These are phyloP conservation scores for Zosterops borbonicus DNA, from an alignment of 2,113 vertebrate species.

Conservation along the genomic window DNA sequence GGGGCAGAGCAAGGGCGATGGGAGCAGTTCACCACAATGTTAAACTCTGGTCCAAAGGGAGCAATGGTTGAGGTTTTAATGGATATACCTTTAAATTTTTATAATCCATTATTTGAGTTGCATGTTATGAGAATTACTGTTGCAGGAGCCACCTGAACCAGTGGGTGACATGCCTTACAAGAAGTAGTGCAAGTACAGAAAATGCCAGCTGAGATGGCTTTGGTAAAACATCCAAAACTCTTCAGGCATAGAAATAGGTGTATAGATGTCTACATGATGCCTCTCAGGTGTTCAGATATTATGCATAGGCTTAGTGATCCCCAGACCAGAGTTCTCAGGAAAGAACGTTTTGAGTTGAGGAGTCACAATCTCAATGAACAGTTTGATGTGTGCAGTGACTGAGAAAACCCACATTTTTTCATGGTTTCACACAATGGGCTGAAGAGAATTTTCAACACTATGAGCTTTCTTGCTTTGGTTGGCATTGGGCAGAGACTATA, in stretches of 20 bases:
- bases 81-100: background rate
- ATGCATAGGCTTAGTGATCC: background rate
- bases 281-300: background rate
- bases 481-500: background rate
- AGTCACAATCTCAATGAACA: background rate
- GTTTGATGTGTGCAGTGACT: background rate
- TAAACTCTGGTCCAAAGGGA: background rate
- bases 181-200: background rate
- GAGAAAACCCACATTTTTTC: background rate
- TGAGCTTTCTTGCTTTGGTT: background rate
- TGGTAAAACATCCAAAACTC: background rate
- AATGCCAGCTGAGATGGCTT: background rate
- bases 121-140: background rate
- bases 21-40: background rate
- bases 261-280: background rate
- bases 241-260: background rate
- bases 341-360: background rate
- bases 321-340: background rate
- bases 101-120: background rate
- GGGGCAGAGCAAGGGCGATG: background rate
- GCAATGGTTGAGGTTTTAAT: accelerated
- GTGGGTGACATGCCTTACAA: background rate
- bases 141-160: background rate
- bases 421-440: background rate
- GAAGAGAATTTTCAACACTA: background rate